Evolutionary conservation across 1,140 invertebrate species (phyloP).

Genomic region (Pachyrhynchus sulphureomaculatus): DNA sequence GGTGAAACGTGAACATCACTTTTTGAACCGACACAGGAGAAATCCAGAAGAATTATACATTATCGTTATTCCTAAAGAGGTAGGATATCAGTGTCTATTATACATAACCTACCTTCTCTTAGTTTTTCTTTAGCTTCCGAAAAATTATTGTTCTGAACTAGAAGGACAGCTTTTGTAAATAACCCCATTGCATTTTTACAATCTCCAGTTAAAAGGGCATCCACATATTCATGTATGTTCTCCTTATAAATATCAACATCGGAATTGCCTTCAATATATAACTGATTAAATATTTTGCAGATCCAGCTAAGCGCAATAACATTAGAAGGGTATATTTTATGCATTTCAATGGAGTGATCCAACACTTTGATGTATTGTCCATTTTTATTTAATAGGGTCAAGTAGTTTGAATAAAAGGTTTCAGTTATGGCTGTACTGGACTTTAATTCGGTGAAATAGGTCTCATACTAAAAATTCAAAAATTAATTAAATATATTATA

Average conservation of each 20-base stretch:
- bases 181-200: slow-evolving; percentile 59
- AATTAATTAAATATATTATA: neutral
- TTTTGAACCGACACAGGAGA: too few relatives aligned
- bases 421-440: slow-evolving; percentile 3
- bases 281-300: slow-evolving; percentile 60
- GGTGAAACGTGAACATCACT: too few relatives aligned
- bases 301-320: slow-evolving; percentile 61
- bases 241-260: slow-evolving; percentile 49
- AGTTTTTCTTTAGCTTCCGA: slow-evolving; percentile 58
- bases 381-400: slow-evolving; percentile 58
- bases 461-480: slow-evolving; percentile 24
- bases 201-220: slow-evolving; percentile 55
- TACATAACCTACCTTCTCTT: slow-evolving; percentile 43
- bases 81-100: too few relatives aligned
- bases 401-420: slow-evolving; percentile 58
- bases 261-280: slow-evolving; percentile 41
- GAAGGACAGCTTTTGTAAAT: slow-evolving; percentile 61
- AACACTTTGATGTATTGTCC: slow-evolving; percentile 53
- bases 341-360: slow-evolving; percentile 56
- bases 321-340: slow-evolving; percentile 53
- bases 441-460: slow-evolving; percentile 5
- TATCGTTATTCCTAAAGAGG: too few relatives aligned
- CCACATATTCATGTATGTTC: slow-evolving; percentile 55
- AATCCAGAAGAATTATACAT: too few relatives aligned
- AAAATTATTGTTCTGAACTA: slow-evolving; percentile 55